A percentile compares a stretch with the other conserved stretches of the same genome.
phyloP scores from a whole-genome alignment of 2,888 invertebrate genomes.

The Cephalotes varians region DNA sequence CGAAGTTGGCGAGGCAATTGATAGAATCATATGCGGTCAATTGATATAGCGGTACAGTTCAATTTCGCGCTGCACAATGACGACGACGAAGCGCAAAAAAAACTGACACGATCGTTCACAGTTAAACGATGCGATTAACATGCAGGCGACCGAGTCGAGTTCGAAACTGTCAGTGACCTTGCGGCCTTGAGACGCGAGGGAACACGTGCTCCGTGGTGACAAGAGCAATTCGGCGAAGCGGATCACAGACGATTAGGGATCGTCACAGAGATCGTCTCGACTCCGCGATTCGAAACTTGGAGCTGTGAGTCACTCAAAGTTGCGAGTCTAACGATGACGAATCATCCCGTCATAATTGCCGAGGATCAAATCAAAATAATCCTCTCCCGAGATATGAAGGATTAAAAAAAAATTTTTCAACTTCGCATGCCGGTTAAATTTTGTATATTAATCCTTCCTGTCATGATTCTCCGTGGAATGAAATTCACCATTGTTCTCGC shows the following conservation, averaged over 20 bases:
- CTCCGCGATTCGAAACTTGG: too few relatives aligned
- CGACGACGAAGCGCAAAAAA: not conserved
- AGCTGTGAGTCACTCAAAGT: not conserved
- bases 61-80: not conserved
- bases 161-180: constrained; percentile 62
- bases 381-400: too few relatives aligned
- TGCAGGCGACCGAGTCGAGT: not conserved
- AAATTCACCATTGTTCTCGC: too few relatives aligned
- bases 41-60: not conserved
- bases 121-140: constrained; percentile 34
- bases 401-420: too few relatives aligned
- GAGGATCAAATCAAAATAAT: too few relatives aligned
- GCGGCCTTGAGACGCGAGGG: constrained; percentile 48
- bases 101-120: not conserved
- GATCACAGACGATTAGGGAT: not conserved
- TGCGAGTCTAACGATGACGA: too few relatives aligned
- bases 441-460: not conserved
- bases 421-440: too few relatives aligned
- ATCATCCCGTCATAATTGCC: too few relatives aligned
- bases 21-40: not conserved
- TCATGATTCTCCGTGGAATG: not conserved
- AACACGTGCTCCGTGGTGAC: not conserved
- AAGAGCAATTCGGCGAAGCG: not conserved
- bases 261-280: not conserved
- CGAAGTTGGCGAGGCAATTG: not conserved